A percentile compares a stretch with the other conserved stretches of the same genome.
phyloP scores from a whole-genome alignment of 2,113 vertebrate species.

The Nicator chloris region DNA sequence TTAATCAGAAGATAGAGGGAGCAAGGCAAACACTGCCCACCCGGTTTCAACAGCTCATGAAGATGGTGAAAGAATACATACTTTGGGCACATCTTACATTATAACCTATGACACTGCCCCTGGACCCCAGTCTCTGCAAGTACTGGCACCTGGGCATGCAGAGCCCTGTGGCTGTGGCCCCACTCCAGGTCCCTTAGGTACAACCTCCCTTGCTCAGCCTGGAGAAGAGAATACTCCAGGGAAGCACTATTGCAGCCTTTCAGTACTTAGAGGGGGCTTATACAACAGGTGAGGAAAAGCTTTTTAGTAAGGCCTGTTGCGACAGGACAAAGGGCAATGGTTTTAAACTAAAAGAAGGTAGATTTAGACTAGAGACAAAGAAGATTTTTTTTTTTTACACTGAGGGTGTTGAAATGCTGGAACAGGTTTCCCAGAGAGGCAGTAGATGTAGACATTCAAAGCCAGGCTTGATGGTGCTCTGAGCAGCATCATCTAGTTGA shows the following conservation, averaged over 20 bases:
- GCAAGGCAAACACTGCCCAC: too few relatives aligned
- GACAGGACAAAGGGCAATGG: background rate
- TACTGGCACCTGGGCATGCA: background rate
- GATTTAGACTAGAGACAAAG: background rate
- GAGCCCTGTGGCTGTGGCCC: background rate
- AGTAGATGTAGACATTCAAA: background rate
- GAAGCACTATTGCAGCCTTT: too few relatives aligned
- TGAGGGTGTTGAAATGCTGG: fast-evolving
- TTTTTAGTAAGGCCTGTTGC: background rate
- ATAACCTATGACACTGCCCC: too few relatives aligned
- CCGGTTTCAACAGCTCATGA: too few relatives aligned
- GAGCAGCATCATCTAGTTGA: background rate
- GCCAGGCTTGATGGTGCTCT: background rate
- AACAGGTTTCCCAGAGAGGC: background rate
- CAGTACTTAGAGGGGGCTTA: background rate
- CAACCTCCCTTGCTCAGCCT: background rate
- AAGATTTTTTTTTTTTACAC: background rate
- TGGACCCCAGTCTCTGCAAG: background rate
- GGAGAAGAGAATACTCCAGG: background rate
- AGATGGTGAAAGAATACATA: too few relatives aligned
- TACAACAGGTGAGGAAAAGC: background rate
- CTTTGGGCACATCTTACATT: too few relatives aligned
- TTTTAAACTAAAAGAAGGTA: background rate
- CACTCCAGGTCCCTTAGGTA: background rate
- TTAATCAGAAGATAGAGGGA: too few relatives aligned